phyloP scores from a whole-genome alignment of 2,797 vertebrate genomes.

The Clangula hyemalis region DNA sequence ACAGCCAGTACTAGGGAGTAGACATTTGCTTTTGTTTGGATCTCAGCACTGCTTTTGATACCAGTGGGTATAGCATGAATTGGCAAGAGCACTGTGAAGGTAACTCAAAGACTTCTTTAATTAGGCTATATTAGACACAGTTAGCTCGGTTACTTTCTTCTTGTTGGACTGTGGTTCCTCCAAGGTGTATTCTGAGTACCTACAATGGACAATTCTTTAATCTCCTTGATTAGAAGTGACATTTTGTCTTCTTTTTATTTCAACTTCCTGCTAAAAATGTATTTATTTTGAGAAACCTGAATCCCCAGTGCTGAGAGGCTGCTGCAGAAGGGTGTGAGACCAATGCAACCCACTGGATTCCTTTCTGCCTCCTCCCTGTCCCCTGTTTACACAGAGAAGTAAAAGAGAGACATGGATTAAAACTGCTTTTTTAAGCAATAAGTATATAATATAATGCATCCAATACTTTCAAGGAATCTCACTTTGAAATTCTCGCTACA shows the following conservation, averaged over 20 bases:
- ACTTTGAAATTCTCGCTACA: not conserved
- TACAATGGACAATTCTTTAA: not conserved
- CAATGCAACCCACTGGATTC: not conserved
- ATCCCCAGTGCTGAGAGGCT: not conserved
- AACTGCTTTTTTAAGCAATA: not conserved
- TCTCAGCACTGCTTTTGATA: not conserved
- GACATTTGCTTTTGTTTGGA: not conserved
- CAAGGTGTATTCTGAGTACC: not conserved
- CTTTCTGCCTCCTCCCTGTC: not conserved
- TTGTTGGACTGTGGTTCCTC: not conserved
- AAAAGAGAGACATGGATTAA: not conserved
- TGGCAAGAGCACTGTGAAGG: not conserved
- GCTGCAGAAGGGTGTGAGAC: not conserved
- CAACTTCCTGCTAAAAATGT: not conserved
- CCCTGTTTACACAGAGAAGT: not conserved
- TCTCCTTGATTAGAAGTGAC: not conserved
- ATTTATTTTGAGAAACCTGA: not conserved
- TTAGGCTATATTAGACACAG: not conserved
- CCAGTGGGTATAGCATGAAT: not conserved
- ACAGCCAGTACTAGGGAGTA: not conserved
- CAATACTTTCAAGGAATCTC: not conserved
- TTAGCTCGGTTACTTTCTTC: not conserved
- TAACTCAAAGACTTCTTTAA: not conserved
- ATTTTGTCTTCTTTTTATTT: not conserved
- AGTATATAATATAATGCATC: fast-evolving